A percentile compares a stretch with the other conserved stretches of the same genome.
phyloP scores from a whole-genome alignment of 2,113 vertebrate genomes.

The Bolborhynchus lineola region DNA sequence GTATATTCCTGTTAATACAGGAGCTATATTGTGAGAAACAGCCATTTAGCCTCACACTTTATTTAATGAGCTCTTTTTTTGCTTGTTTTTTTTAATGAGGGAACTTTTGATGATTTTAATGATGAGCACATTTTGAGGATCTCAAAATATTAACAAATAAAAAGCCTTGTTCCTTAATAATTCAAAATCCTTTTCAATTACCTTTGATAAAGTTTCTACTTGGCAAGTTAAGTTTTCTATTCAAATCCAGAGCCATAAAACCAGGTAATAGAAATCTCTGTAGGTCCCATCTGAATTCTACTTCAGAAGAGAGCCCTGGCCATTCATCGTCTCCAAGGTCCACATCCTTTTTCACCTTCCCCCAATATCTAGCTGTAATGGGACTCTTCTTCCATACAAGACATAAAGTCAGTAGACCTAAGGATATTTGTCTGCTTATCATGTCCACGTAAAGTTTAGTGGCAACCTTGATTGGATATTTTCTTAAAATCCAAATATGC shows the following conservation, averaged over 20 bases:
- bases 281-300: not conserved
- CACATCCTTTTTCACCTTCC: not conserved
- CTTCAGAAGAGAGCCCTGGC: not conserved
- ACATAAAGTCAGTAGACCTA: not conserved
- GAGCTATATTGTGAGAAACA: not conserved
- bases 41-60: not conserved
- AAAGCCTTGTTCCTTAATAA: not conserved
- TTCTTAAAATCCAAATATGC: not conserved
- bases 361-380: not conserved
- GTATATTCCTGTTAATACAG: not conserved
- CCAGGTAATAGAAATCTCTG: not conserved
- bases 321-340: not conserved
- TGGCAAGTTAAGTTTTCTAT: not conserved
- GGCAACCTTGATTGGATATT: not conserved
- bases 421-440: not conserved
- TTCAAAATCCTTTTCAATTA: not conserved
- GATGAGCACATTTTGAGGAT: not conserved
- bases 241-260: not conserved
- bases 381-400: not conserved
- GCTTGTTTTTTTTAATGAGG: not conserved
- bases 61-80: not conserved
- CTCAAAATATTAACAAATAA: not conserved
- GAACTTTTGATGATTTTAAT: not conserved
- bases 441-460: not conserved
- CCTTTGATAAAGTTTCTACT: not conserved